Conservation (phyloP, 2,888 invertebrate species). For the Panopea generosa region DNA sequence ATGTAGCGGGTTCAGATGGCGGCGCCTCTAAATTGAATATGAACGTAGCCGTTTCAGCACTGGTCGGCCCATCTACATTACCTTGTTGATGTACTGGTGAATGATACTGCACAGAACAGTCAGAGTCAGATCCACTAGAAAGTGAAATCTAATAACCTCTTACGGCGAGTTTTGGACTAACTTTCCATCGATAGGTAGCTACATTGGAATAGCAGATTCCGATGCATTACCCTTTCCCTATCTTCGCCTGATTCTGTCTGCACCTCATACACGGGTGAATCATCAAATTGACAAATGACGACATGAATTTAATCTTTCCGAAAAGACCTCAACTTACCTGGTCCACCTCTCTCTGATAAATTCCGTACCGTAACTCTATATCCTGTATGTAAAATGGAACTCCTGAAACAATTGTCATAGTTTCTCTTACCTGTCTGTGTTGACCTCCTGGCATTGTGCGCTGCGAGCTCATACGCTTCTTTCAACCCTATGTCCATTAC, state of each 20-base stretch:
- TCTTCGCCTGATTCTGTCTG: constrained; percentile 32
- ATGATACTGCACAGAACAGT: too few species aligned
- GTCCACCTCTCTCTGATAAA: constrained; percentile 25
- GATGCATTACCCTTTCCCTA: constrained; percentile 28
- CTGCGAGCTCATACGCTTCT: constrained; percentile 33
- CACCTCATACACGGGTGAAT: constrained; percentile 41
- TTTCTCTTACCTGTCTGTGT: constrained; percentile 29
- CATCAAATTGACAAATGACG: constrained; percentile 18
- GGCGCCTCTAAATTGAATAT: too few species aligned
- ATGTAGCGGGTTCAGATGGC: too few species aligned
- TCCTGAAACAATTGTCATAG: constrained; percentile 27
- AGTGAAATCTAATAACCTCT: constrained; percentile 10
- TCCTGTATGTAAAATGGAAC: constrained; percentile 26
- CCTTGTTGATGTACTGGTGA: too few species aligned
- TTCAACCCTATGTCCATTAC: constrained; percentile 35
- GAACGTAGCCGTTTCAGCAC: too few species aligned
- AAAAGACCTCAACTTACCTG: constrained; percentile 35
- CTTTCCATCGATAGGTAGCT: constrained; percentile 34
- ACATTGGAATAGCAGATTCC: constrained; percentile 49
- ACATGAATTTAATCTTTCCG: constrained; percentile 42
- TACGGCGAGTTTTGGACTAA: neutral
- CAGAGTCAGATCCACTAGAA: too few species aligned
- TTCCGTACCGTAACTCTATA: constrained; percentile 40
- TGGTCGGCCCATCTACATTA: too few species aligned
- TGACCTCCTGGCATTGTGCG: constrained; percentile 19